Base-by-base conservation (phyloP, 2,797 vertebrate genomes). In the Takifugu rubripes region DNA sequence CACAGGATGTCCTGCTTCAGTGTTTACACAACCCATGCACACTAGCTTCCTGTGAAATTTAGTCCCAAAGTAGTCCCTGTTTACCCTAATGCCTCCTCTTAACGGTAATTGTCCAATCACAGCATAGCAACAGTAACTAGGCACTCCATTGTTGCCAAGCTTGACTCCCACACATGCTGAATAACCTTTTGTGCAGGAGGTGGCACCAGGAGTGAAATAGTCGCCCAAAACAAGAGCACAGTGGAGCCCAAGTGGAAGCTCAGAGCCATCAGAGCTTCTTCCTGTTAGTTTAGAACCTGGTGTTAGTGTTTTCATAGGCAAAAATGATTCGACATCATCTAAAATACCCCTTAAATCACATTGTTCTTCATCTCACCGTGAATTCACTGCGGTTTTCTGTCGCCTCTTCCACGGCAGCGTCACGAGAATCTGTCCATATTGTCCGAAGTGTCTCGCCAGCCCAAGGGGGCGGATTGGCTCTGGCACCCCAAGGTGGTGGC, bases 401-500 rank as follows among this genome's bases (percentile, higher is more conserved):
- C 25, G 49, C 8, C 11, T 10, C 50, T 33, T 54, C 59, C 75
- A 21, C 83, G 84, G 76, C 87, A 94, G 75, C 80, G 75, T 57
- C 91, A 90, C 0, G 92, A 93, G 0, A 94, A 95, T 29, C 73
- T 93, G 0, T 87, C 92, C 66, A 91, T 91, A 27, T 91, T 98
- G 61, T 88, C 94, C 0, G 95, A 97, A 68, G 93, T 94, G 52
- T 93, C 94, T 10, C 91, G 90, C 57, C 91, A 94, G 62, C 96
- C 97, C 11, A 93, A 92, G 64, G 96, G 94, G 15, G 88, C 93
- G 1, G 96, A 99, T 86, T 96, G 95, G 95, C 90, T 99, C 47
- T 99, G 96, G 96, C 96, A 97, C 76, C 97, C 97, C 0, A 92
- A 94, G 71, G 92, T 95, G 0, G 90, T 98, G 61, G 85, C 73